Evolutionary conservation across 2,797 vertebrate genomes (phyloP).

Genomic region (Siniperca scherzeri): DNA sequence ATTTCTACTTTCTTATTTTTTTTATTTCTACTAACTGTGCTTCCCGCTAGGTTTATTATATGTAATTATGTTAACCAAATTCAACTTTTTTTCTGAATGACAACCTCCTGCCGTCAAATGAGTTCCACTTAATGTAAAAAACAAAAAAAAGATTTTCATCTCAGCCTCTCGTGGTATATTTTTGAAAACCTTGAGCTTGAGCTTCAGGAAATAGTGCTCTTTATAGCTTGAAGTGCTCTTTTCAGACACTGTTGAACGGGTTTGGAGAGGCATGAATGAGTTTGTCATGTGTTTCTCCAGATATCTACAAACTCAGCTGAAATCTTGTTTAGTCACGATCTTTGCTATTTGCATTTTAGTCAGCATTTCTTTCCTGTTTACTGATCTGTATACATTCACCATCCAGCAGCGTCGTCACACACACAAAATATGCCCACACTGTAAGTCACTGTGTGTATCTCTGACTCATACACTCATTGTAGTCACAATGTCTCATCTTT

Average conservation of each 20-base stretch:
- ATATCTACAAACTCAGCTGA: conserved; percentile 10
- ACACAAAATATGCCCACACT: background rate
- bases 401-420: background rate
- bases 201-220: conserved; percentile 17
- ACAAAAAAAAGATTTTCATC: background rate
- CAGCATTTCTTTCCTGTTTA: conserved; percentile 31
- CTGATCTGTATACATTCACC: background rate
- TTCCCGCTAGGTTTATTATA: conserved; percentile 1
- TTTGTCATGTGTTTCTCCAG: background rate
- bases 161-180: background rate
- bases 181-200: background rate
- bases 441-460: background rate
- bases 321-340: background rate
- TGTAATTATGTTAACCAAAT: background rate
- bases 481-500: background rate
- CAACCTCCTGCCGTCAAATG: conserved; percentile 29
- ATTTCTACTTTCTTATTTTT: background rate
- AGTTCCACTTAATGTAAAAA: conserved; percentile 1
- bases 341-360: conserved; percentile 4
- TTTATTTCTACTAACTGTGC: background rate
- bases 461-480: conserved; percentile 10
- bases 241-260: conserved; percentile 19
- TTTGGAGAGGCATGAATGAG: conserved; percentile 35
- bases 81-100: background rate
- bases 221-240: background rate